These are phyloP conservation scores for Coenonympha arcania DNA, from an alignment of 2,888 invertebrate genomes.

Conservation along the genomic window DNA sequence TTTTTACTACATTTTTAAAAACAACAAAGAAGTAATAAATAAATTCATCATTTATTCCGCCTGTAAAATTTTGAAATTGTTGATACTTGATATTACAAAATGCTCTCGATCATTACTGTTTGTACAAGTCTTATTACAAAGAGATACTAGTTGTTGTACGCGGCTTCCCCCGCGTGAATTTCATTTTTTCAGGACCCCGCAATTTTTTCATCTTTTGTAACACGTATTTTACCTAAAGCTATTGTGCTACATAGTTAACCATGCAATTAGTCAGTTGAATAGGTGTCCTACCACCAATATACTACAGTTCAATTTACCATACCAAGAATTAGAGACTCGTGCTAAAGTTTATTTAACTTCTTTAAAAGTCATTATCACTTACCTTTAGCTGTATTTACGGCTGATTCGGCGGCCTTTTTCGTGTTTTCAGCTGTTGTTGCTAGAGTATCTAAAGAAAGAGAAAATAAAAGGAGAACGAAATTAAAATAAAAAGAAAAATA, in stretches of 20 bases:
- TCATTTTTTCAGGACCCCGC: background rate
- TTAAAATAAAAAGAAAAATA: slow-evolving; percentile 21
- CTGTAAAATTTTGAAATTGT: no score
- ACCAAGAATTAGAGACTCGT: background rate
- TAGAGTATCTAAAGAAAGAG: slow-evolving; percentile 50
- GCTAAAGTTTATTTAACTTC: background rate
- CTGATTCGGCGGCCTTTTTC: slow-evolving; percentile 64
- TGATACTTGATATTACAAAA: no score
- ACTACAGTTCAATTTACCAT: background rate
- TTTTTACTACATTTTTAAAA: no score
- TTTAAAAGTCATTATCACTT: slow-evolving; percentile 31
- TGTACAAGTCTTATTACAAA: no score
- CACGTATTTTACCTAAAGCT: background rate
- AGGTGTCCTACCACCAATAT: background rate
- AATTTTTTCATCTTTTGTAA: background rate
- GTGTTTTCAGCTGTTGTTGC: slow-evolving; percentile 60
- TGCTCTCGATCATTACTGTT: no score
- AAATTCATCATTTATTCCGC: no score
- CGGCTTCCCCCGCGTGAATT: background rate
- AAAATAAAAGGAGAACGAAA: slow-evolving; percentile 12
- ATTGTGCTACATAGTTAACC: background rate
- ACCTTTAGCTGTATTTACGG: slow-evolving; percentile 64
- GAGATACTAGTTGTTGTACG: background rate
- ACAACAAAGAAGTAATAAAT: no score
- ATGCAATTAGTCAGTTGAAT: slow-evolving; percentile 1